These are phyloP conservation scores for Drymonia ruficornis DNA, from an alignment of 2,888 invertebrate species.

Conservation along the genomic window DNA sequence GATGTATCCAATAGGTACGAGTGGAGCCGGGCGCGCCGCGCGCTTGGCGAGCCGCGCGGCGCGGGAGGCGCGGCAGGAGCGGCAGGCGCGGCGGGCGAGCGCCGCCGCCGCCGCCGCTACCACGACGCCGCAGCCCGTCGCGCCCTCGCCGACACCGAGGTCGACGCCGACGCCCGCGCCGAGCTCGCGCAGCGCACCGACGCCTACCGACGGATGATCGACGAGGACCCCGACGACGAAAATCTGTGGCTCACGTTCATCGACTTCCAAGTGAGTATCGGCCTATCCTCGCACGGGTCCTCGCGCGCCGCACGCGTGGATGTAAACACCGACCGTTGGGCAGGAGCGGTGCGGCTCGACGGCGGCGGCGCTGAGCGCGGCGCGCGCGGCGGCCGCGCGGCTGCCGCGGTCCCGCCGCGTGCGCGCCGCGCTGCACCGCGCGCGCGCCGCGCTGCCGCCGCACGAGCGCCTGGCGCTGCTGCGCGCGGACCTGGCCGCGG, in stretches of 20 bases:
- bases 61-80: slow-evolving; percentile 6
- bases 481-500: slow-evolving; percentile 33
- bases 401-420: slow-evolving; percentile 18
- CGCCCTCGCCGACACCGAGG: slow-evolving; percentile 11
- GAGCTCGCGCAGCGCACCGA: slow-evolving; percentile 47
- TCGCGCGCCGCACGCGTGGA: slow-evolving; percentile 14
- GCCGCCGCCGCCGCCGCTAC: slow-evolving; percentile 12
- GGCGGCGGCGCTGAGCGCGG: slow-evolving; percentile 35
- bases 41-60: slow-evolving; percentile 13
- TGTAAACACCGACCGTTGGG: neutral
- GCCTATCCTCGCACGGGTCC: neutral
- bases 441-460: slow-evolving; percentile 32
- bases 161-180: slow-evolving; percentile 17
- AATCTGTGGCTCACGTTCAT: slow-evolving; percentile 61
- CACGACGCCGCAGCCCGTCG: slow-evolving; percentile 3
- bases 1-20: slow-evolving; percentile 15
- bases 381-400: slow-evolving; percentile 35
- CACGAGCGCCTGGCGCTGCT: slow-evolving; percentile 16
- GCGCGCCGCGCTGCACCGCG: slow-evolving; percentile 39
- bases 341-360: slow-evolving; percentile 47
- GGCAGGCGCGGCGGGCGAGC: slow-evolving; percentile 9
- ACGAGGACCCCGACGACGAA: slow-evolving; percentile 50
- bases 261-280: slow-evolving; percentile 53
- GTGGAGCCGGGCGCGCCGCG: slow-evolving; percentile 8
- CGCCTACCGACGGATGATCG: slow-evolving; percentile 52